A percentile compares a stretch with the other conserved stretches of the same genome.
phyloP scores from a whole-genome alignment of 2,888 invertebrate genomes.

The Argyresthia goedartella region DNA sequence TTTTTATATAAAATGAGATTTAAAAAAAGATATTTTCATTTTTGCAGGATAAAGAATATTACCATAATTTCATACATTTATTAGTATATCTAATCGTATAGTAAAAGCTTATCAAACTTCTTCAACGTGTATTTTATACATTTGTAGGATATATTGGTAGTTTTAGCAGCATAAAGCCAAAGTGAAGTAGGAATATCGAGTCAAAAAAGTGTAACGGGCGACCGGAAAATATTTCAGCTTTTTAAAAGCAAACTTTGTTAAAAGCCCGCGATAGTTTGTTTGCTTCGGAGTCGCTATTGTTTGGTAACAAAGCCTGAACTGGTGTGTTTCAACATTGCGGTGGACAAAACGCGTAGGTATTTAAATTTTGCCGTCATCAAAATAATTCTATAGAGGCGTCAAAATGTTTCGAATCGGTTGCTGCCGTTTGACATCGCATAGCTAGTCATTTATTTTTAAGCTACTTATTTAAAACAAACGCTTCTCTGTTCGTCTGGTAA shows the following conservation, averaged over 20 bases:
- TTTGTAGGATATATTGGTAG: too few relatives aligned
- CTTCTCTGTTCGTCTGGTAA: not conserved
- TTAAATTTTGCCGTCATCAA: not conserved
- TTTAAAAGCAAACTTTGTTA: constrained; percentile 19
- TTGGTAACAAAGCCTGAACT: not conserved
- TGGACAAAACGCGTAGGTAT: not conserved
- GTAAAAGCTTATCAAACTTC: too few relatives aligned
- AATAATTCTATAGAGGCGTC: not conserved
- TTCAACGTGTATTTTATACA: too few relatives aligned
- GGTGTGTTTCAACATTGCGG: constrained; percentile 15
- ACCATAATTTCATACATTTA: too few relatives aligned
- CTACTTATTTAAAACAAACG: not conserved
- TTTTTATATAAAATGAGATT: too few relatives aligned
- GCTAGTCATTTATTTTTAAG: not conserved
- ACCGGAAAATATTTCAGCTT: constrained; percentile 12
- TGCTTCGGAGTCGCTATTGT: constrained; percentile 6
- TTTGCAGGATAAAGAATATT: too few relatives aligned
- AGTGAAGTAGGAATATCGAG: not conserved
- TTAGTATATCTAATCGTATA: too few relatives aligned
- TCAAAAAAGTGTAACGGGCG: not conserved
- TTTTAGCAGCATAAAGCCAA: not conserved
- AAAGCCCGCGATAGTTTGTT: constrained; percentile 8
- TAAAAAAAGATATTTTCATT: too few relatives aligned
- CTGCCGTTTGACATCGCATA: too few relatives aligned
- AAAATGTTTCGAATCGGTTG: too few relatives aligned